These are phyloP conservation scores for Hirtodrosophila histrioides DNA, from an alignment of 2,888 invertebrate species.

Conservation along the genomic window DNA sequence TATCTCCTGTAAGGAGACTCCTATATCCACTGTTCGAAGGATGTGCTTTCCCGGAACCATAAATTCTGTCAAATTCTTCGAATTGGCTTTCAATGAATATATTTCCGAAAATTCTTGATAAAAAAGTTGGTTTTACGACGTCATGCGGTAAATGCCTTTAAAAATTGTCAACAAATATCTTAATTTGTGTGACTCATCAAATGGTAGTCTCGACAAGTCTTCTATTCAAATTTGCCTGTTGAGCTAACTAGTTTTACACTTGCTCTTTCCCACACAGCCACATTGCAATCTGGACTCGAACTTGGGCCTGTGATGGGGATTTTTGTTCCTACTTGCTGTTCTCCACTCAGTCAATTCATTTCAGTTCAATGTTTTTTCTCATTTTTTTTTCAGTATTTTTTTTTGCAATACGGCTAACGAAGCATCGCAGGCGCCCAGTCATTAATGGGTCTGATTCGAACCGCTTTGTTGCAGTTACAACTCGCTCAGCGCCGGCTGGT, in stretches of 20 bases:
- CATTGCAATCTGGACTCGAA: slow-evolving; percentile 1
- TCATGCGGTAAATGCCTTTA: too few relatives aligned
- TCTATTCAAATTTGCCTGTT: not conserved
- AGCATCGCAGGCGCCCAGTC: slow-evolving; percentile 34
- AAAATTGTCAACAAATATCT: not conserved
- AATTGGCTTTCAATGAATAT: too few relatives aligned
- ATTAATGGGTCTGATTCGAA: slow-evolving; percentile 47
- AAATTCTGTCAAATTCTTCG: too few relatives aligned
- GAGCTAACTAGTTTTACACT: not conserved
- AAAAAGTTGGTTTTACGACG: too few relatives aligned
- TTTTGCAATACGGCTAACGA: slow-evolving; percentile 32
- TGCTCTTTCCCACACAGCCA: not conserved
- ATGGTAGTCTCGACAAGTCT: not conserved
- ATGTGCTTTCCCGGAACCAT: too few relatives aligned
- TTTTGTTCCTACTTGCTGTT: not conserved
- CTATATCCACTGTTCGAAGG: too few relatives aligned
- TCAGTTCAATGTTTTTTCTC: not conserved
- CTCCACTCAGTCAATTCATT: slow-evolving; percentile 16
- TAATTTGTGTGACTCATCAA: not conserved
- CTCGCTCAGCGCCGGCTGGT: slow-evolving; percentile 65
- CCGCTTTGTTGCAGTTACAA: slow-evolving; percentile 68
- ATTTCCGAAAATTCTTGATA: too few relatives aligned
- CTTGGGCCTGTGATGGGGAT: slow-evolving; percentile 19
- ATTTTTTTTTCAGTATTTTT: slow-evolving; percentile 4
- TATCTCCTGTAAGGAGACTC: too few relatives aligned